Base-by-base conservation (phyloP, 2,888 invertebrate genomes). In the Agonopterix subpropinquella region DNA sequence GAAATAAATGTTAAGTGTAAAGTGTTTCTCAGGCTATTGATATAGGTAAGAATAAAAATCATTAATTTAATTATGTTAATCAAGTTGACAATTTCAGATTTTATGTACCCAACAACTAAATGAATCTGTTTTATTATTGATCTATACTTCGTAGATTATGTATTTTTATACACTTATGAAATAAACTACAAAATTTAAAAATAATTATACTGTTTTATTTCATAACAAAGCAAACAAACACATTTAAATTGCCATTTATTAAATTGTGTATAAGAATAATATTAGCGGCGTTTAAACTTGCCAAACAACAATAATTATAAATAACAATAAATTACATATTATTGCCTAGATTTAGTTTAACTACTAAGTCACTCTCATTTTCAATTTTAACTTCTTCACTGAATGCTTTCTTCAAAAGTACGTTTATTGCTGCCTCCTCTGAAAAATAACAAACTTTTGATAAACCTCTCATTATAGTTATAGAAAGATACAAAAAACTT, bases 401-500 rank as follows among this genome's bases (percentile, higher is more conserved):
- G 59, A 92, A 89, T 43, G 90, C 88, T 65, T 89, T 89, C 61
- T 89, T 89, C 39, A 92, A 82, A 61, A 90, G 84, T 59, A 89
- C 71, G 61, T 90, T 89, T 54, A 92, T 91, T 54, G 90, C 90
- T 41, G 84, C 84, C 74, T 92, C 90, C 77, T 91, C 92, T 92
- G 88, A 51, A 90, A 81, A 57, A 44, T 11, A 42, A n/a, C 2
- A 45, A n/a, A 13, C 11, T 4, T 42, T 11, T 42, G n/a, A 39
- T 28, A 28, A 28, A 28, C 28, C 28, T 13, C 13, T 18, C 18
- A 18, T 18, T 18, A 18, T 18, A 13, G 13, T 13, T 13, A 13
- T 13, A 13, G 2, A 13, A 13, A 18, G 18, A 18, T 18, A 18
- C 3, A 18, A 18, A 18, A 18, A n/a, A n/a, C n/a, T n/a, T n/a